These are phyloP conservation scores for Actinia equina DNA, from an alignment of 64 coral and sea anemone species.

Conservation along the genomic window DNA sequence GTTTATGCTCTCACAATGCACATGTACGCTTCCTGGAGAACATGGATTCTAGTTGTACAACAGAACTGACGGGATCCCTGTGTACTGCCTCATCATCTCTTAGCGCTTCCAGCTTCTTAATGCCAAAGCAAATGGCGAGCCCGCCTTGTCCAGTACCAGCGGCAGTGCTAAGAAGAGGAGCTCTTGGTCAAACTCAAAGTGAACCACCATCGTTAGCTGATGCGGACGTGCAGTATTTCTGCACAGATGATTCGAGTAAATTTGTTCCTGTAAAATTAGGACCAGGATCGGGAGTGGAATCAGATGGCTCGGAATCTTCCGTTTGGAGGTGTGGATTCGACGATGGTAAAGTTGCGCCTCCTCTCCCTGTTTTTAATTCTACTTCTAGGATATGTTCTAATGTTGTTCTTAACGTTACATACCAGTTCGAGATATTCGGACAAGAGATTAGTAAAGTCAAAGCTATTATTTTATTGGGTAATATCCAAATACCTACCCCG, in stretches of 20 bases:
- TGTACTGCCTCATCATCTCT: conserved; percentile 54
- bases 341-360: conserved; percentile 57
- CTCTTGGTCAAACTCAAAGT: conserved; percentile 41
- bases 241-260: conserved; percentile 23
- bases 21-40: conserved; percentile 70
- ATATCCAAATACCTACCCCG: conserved; percentile 24
- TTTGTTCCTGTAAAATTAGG: conserved; percentile 18
- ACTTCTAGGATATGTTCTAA: conserved; percentile 54
- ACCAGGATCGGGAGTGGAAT: neutral
- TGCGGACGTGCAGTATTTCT: conserved; percentile 66
- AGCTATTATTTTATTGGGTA: conserved; percentile 48
- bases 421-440: conserved; percentile 43
- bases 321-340: conserved; percentile 66
- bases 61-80: conserved; percentile 41
- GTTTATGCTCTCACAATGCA: conserved; percentile 55
- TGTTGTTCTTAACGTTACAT: conserved; percentile 59
- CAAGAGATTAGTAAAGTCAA: conserved; percentile 49
- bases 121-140: conserved; percentile 34
- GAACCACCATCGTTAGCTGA: conserved; percentile 39
- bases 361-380: conserved; percentile 51
- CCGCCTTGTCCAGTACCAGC: conserved; percentile 55
- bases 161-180: conserved; percentile 53
- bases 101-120: conserved; percentile 74
- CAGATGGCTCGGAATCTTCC: neutral
- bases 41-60: conserved; percentile 45